Evolutionary conservation across 2,113 vertebrate genomes (phyloP).

Genomic region (Empidonax alnorum): DNA sequence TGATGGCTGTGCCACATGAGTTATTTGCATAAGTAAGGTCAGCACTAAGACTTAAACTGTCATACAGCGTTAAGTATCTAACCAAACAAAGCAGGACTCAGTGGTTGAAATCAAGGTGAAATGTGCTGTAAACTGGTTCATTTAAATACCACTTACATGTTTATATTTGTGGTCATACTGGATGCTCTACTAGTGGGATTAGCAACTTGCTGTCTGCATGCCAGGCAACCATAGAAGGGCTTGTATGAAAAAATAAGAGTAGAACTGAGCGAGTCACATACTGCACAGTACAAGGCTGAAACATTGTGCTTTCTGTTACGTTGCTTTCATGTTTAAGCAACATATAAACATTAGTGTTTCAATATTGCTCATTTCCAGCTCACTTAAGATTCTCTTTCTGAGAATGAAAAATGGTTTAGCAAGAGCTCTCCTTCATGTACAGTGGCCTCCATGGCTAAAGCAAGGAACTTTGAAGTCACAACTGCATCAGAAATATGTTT

Average conservation of each 20-base stretch:
- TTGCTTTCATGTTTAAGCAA: not conserved
- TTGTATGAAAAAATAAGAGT: not conserved
- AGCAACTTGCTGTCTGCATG: not conserved
- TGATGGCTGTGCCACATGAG: not conserved
- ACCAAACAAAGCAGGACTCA: not conserved
- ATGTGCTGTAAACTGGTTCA: not conserved
- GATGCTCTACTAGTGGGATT: not conserved
- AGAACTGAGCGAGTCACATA: rapidly evolving
- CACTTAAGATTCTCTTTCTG: not conserved
- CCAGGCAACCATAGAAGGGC: not conserved
- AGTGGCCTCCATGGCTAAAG: not conserved
- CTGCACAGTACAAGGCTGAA: not conserved
- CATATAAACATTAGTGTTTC: not conserved
- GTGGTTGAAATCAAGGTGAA: not conserved
- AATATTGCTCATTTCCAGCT: not conserved
- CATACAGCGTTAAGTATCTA: not conserved
- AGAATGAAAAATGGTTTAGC: not conserved
- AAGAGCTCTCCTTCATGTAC: not conserved
- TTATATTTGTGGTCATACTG: not conserved
- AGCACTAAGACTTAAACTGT: not conserved
- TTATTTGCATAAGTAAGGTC: not conserved
- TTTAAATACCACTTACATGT: not conserved
- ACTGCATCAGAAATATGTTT: not conserved
- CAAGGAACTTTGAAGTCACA: not conserved
- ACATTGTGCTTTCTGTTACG: not conserved